A percentile compares a stretch with the other conserved stretches of the same genome.
Conservation (phyloP, 2,888 invertebrate species). For the Muschampia plurimacula region DNA sequence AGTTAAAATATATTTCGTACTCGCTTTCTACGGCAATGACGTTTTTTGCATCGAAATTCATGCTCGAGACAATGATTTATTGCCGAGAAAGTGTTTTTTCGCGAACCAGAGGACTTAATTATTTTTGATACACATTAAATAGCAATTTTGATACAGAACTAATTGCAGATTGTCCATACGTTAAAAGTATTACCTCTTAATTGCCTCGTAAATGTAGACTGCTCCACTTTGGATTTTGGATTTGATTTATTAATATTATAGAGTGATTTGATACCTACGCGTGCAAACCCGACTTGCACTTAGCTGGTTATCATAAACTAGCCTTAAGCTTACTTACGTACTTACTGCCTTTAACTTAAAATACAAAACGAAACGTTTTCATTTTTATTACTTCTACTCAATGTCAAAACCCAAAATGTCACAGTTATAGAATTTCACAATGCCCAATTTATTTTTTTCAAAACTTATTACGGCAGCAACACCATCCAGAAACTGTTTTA, state of each 20-base stretch:
- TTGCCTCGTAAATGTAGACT: neutral
- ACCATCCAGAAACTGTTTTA: conserved; percentile 28
- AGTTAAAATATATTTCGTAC: conserved; percentile 1
- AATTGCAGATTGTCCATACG: neutral
- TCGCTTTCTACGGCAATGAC: conserved; percentile 9
- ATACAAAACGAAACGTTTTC: neutral
- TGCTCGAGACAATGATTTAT: conserved; percentile 16
- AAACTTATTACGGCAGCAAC: conserved; percentile 11
- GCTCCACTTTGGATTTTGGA: no score
- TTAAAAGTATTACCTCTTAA: neutral
- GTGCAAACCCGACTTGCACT: neutral
- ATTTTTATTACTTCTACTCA: neutral
- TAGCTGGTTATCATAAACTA: neutral
- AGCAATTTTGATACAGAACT: neutral
- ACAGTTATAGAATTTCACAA: conserved; percentile 1
- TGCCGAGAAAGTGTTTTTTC: conserved; percentile 18
- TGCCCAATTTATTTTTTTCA: neutral
- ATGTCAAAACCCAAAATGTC: neutral
- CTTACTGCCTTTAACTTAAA: neutral
- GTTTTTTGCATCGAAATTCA: conserved; percentile 12
- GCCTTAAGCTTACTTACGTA: neutral
- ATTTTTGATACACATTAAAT: neutral
- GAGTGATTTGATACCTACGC: neutral
- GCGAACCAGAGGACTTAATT: conserved; percentile 5
- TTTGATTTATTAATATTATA: no score